Conservation (phyloP, 1,140 invertebrate genomes). For the Ceratitis capitata region DNA sequence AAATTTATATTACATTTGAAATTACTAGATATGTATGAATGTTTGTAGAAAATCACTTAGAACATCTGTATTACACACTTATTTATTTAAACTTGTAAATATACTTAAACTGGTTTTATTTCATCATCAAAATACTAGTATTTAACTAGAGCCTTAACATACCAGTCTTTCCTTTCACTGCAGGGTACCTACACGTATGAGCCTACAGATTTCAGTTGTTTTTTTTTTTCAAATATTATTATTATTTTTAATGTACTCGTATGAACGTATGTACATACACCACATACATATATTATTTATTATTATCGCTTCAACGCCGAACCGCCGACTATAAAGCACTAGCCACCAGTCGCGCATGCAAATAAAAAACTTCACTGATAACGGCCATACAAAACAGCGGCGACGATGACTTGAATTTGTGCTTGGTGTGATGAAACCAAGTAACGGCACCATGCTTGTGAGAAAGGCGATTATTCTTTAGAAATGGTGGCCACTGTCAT, state of each 20-base stretch:
- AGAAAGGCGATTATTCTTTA: not conserved
- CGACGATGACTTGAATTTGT: not conserved
- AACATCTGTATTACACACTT: too few relatives aligned
- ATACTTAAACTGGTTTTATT: not conserved
- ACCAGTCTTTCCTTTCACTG: too few relatives aligned
- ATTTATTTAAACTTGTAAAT: not conserved
- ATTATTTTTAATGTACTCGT: not conserved
- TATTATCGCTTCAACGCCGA: slow-evolving; percentile 16
- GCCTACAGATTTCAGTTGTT: too few relatives aligned
- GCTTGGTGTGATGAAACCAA: not conserved
- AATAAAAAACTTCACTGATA: not conserved
- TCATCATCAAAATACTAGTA: not conserved
- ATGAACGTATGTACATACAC: not conserved
- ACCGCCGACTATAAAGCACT: not conserved
- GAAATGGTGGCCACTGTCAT: not conserved
- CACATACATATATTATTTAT: slow-evolving; percentile 31
- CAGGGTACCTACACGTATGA: too few relatives aligned
- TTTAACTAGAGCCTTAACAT: not conserved
- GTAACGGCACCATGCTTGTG: not conserved
- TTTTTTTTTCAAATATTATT: too few relatives aligned
- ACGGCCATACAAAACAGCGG: not conserved
- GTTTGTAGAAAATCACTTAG: too few relatives aligned
- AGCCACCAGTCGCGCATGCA: not conserved
- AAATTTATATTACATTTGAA: too few relatives aligned
- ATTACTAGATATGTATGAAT: too few relatives aligned